Evolutionary conservation across 2,797 vertebrate genomes (phyloP), one percentile per base, ranked within the genome.

Genomic region (Dromococcyx pavoninus): DNA sequence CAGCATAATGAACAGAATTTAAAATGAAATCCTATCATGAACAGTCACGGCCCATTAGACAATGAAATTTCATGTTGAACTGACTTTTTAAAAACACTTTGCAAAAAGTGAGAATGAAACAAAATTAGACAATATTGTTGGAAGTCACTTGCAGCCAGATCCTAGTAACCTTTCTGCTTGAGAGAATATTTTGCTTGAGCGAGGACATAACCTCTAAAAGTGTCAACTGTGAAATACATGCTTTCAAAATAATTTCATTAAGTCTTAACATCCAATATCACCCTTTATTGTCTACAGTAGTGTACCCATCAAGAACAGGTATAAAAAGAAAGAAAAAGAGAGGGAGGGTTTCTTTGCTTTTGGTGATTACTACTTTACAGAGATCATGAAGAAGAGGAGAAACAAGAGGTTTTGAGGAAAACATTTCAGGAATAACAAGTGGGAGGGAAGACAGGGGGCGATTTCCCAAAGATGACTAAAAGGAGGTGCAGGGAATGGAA

Each of bases 1-100:
- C 76, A 90, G 62, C 66, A 70, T 93, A 96, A 95, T 94, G 94
- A 96, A 82, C 66, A 57, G 86, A 86, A 90, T 93, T 96, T 92
- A 71, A 93, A 96, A 92, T 76, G 48, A 96, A 94, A 94, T 91
- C 82, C 73, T 93, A 89, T 94, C 86, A 81, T 41, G 82, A 94
- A 66, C 73, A 86, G 82, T 86, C 91, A 93, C 0, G 7, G 88
- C 74, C 70, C 89, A 94, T 96, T 96, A 96, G 85, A 72, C 83
- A 93, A 64, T 46, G 80, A 91, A 89, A 95, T 96, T 93, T 86
- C 87, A 56, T 79, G 22, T 92, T 94, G 70, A 93, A 90, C 81
- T 93, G 82, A 88, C 79, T 96, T 94, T 84, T 91, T 33, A 57
- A 74, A 84, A 91, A 64, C 84, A 50, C 79, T 90, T 84, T 86